Evolutionary conservation across 2,113 vertebrate genomes (phyloP).

Genomic region (Lamprologus lemairii): DNA sequence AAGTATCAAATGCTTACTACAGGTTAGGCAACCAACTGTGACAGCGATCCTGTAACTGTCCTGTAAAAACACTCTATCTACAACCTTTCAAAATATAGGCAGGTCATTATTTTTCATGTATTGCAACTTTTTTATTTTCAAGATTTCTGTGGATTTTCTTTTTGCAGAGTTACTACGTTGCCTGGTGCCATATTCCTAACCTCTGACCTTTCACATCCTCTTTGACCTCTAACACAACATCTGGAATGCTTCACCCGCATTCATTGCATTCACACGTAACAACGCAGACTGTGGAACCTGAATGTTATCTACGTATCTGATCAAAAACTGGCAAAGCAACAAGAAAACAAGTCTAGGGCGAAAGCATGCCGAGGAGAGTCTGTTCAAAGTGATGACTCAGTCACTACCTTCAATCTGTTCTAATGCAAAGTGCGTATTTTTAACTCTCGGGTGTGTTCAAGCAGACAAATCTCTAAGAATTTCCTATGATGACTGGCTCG

Average conservation of each 20-base stretch:
- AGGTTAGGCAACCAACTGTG: not conserved
- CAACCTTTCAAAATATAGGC: not conserved
- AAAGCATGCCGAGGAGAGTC: not conserved
- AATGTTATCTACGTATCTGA: conserved; percentile 5
- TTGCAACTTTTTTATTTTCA: not conserved
- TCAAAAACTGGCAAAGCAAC: conserved; percentile 3
- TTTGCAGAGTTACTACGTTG: not conserved
- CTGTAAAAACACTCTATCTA: not conserved
- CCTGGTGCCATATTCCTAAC: not conserved
- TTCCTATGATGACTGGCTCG: not conserved
- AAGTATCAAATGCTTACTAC: not conserved
- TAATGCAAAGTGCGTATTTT: not conserved
- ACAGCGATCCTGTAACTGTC: not conserved
- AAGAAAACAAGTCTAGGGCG: not conserved
- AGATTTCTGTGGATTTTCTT: not conserved
- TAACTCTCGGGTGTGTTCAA: not conserved
- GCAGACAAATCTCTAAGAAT: not conserved
- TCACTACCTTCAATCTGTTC: conserved; percentile 10
- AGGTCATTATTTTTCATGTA: not conserved
- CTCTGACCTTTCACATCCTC: not conserved
- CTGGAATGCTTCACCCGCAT: conserved; percentile 9
- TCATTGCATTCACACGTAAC: not conserved
- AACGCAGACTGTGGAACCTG: not conserved
- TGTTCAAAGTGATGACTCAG: not conserved
- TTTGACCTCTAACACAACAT: conserved; percentile 6